Conservation (phyloP, 2,113 vertebrate genomes). For the Perca schrenkii region DNA sequence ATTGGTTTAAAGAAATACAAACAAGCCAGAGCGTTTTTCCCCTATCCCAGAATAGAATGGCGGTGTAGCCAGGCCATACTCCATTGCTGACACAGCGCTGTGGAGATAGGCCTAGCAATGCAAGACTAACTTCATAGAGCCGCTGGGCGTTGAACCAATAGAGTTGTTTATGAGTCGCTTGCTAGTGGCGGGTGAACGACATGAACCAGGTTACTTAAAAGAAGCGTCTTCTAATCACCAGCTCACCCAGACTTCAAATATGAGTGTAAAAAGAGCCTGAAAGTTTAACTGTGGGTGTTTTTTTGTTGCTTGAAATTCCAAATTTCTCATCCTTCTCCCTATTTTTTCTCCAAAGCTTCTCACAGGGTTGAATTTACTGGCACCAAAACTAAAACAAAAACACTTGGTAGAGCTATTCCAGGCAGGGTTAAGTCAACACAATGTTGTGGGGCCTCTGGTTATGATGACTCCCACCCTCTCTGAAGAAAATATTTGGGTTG, state of each 20-base stretch:
- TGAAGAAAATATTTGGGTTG: conserved; percentile 60
- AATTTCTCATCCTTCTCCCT: neutral
- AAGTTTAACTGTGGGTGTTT: neutral
- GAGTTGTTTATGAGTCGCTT: too few species aligned
- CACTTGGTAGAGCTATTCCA: conserved; percentile 68
- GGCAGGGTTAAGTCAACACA: conserved; percentile 78
- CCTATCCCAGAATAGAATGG: too few species aligned
- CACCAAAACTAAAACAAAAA: conserved; percentile 62
- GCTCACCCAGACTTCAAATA: conserved; percentile 29
- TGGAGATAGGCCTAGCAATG: too few species aligned
- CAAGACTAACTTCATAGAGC: too few species aligned
- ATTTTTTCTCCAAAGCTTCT: neutral
- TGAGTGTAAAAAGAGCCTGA: neutral
- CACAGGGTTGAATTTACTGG: conserved; percentile 30
- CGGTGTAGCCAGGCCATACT: too few species aligned
- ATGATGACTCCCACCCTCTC: conserved; percentile 28
- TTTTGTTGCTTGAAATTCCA: neutral
- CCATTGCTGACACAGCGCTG: too few species aligned
- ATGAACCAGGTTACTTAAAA: too few species aligned
- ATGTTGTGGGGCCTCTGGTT: conserved; percentile 14
- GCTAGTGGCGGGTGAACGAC: too few species aligned
- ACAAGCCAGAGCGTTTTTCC: too few species aligned
- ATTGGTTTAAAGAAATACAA: too few species aligned
- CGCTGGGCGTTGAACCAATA: too few species aligned
- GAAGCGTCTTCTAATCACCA: too few species aligned